phyloP scores from a whole-genome alignment of 2,888 invertebrate genomes.

The Caenorhabditis angaria region DNA sequence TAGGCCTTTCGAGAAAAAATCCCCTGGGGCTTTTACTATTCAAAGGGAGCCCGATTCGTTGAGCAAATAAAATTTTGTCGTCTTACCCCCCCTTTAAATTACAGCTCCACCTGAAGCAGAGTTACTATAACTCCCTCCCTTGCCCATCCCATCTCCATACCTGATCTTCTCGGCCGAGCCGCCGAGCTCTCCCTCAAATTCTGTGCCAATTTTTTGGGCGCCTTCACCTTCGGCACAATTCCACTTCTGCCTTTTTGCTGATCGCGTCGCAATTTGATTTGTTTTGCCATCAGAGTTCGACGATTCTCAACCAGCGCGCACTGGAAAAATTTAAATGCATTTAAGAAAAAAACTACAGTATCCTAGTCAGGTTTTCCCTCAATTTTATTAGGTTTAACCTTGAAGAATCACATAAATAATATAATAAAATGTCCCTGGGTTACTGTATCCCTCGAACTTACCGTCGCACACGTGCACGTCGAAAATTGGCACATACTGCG shows the following conservation, averaged over 20 bases:
- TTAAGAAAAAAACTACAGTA: no score
- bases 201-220: not conserved
- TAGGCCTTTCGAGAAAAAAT: no score
- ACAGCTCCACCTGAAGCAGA: no score
- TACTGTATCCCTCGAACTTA: no score
- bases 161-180: not conserved
- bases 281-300: slow-evolving; percentile 66
- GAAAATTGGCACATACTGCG: slow-evolving; percentile 60
- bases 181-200: slow-evolving; percentile 2
- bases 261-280: slow-evolving; percentile 66
- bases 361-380: no score
- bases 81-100: no score
- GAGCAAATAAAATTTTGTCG: no score
- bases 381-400: not conserved
- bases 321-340: slow-evolving; percentile 48
- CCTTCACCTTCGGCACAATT: not conserved
- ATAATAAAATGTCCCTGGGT: no score
- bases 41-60: no score
- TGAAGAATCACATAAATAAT: not conserved
- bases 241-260: slow-evolving; percentile 38
- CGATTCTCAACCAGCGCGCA: slow-evolving; percentile 68
- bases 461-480: slow-evolving; percentile 60
- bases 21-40: no score
- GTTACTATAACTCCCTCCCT: no score
- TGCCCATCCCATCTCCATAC: no score